phyloP scores from a whole-genome alignment of 1,140 invertebrate genomes.

The Brachionus paranguensis region DNA sequence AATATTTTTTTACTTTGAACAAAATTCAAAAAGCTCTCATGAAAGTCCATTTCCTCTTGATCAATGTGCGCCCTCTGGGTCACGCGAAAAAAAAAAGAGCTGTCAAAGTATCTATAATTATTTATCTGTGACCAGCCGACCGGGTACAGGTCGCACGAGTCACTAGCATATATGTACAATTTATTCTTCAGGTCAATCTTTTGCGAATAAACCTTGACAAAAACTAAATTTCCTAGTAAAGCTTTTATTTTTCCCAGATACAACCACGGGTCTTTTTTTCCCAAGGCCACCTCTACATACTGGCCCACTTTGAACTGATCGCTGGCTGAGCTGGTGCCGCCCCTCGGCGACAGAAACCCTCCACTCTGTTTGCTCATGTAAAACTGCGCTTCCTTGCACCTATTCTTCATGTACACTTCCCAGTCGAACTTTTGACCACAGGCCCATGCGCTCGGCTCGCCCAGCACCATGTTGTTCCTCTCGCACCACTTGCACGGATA shows the following conservation, averaged over 20 bases:
- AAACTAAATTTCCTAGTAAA: not conserved
- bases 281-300: not conserved
- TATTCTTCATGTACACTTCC: not conserved
- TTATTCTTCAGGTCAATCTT: not conserved
- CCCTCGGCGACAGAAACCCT: not conserved
- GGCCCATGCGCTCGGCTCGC: not conserved
- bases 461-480: not conserved
- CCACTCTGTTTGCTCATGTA: not conserved
- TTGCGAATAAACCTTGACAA: not conserved
- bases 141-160: not conserved
- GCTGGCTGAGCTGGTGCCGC: not conserved
- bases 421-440: not conserved
- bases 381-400: not conserved
- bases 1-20: not conserved
- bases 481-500: not conserved
- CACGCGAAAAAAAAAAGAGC: not conserved
- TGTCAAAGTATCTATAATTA: not conserved
- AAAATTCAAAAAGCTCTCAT: not conserved
- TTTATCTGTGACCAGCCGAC: not conserved
- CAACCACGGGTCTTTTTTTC: not conserved
- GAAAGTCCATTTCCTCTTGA: not conserved
- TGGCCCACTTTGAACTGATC: not conserved
- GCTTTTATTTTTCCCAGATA: conserved; percentile 12
- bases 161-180: not conserved
- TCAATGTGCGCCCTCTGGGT: not conserved